Conservation (phyloP, 2,797 vertebrate species). For the Danio albolineatus region DNA sequence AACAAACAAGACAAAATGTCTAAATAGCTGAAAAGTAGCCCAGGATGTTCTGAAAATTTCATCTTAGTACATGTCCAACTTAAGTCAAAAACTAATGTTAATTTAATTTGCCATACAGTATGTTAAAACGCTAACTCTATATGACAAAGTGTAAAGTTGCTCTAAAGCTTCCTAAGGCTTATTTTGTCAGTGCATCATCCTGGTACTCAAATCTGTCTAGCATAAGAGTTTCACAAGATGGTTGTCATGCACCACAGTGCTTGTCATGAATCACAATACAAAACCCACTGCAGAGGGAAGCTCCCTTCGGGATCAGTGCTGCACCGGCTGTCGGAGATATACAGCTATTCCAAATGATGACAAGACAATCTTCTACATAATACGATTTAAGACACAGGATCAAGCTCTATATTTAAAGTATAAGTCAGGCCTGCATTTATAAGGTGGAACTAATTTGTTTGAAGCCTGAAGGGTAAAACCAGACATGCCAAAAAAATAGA, state of each 20-base stretch:
- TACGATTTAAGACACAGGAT: slow-evolving; percentile 49
- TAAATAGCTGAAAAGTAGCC: background rate
- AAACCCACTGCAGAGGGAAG: slow-evolving; percentile 73
- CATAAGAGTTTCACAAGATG: slow-evolving; percentile 48
- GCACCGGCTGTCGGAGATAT: slow-evolving; percentile 65
- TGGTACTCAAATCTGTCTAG: slow-evolving; percentile 50
- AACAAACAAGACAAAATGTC: background rate
- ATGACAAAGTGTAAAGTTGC: background rate
- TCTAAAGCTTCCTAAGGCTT: slow-evolving; percentile 16
- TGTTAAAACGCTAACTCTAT: background rate
- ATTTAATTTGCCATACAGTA: background rate
- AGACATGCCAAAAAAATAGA: background rate
- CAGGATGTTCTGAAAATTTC: background rate
- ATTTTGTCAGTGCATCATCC: slow-evolving; percentile 46
- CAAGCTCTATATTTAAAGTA: background rate
- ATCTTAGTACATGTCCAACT: background rate
- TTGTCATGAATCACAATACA: slow-evolving; percentile 72
- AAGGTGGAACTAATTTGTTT: background rate
- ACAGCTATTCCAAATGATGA: slow-evolving; percentile 44
- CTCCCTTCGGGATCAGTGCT: slow-evolving; percentile 67
- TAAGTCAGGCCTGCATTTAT: background rate
- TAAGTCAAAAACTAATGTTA: background rate
- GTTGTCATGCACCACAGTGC: slow-evolving; percentile 59
- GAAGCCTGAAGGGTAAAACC: background rate
- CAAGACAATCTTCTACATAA: slow-evolving; percentile 57